Evolutionary conservation across 2,797 vertebrate genomes (phyloP).

Genomic region (Poecile montanus): DNA sequence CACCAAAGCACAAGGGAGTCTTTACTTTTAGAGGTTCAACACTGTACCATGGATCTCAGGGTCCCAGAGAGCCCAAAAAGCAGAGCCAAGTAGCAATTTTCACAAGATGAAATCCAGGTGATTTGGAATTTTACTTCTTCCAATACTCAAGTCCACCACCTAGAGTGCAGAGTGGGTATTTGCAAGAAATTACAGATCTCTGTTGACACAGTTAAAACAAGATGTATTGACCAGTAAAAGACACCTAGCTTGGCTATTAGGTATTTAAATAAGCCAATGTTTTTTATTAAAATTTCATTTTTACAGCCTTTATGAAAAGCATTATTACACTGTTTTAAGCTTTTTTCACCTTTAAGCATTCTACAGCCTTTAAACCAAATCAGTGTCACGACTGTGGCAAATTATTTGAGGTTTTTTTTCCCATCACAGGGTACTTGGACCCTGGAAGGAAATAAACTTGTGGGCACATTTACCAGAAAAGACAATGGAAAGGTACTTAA

Average conservation of each 20-base stretch:
- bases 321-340: neutral
- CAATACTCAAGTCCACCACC: neutral
- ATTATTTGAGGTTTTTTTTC: neutral
- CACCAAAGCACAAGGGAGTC: neutral
- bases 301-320: neutral
- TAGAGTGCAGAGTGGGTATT: neutral
- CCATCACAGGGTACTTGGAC: conserved; percentile 84
- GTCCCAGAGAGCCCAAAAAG: neutral
- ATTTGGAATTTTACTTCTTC: neutral
- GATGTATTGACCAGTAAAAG: neutral
- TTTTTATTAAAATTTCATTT: neutral
- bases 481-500: conserved; percentile 88
- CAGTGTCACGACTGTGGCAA: neutral
- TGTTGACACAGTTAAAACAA: neutral
- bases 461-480: conserved; percentile 84
- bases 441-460: conserved; percentile 81
- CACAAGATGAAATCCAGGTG: neutral
- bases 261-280: neutral
- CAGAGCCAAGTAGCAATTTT: neutral
- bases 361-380: neutral
- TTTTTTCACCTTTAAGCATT: neutral
- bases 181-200: neutral
- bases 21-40: neutral
- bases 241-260: neutral
- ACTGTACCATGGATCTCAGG: neutral